Evolutionary conservation across 1,140 invertebrate genomes (phyloP), one percentile per base, ranked within the genome.

Genomic region (Stegodyphus dumicola): DNA sequence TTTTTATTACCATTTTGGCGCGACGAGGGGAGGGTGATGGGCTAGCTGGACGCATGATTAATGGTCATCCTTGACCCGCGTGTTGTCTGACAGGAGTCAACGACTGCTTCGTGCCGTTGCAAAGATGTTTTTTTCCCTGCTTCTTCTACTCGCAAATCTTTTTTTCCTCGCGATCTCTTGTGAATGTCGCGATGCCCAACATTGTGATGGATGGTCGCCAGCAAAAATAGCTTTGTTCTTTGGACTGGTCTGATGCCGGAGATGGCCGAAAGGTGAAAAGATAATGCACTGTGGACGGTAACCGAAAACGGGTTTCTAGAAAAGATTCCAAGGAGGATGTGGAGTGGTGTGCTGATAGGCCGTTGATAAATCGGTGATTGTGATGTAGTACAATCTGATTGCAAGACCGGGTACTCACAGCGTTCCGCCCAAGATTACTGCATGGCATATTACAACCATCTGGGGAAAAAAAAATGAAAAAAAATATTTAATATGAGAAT

Each of bases 31-130:
- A 15, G 9, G 56, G 56, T 60, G 56, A 15, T 5, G 9, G 77
- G 52, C 51, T 74, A 18, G 71, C 56, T 15, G 18, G 33, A 79
- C 60, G 10, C 17, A 54, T 75, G 80, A 83, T 83, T 83, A 83
- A 83, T 83, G 73, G 71, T 66, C 80, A 75, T 83, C 64, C 80
- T 83, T 83, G 80, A 83, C 80, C 80, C 80, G 13, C 54, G 60
- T 51, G 73, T 54, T 54, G 80, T 54, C 80, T 75, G 80, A 83
- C 80, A 75, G 73, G 71, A 83, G 80, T 83, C 80, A 75, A 65
- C 80, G 73, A 83, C 54, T 83, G 71, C 70, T 74, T 66, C 80
- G 70, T 74, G 52, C 53, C 54, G 48, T 53, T 18, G 56, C 51
- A 75, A 18, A 75, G 18, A 56, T 71, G 52, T 53, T 49, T 56